phyloP scores from a whole-genome alignment of 2,888 invertebrate genomes.

The Scaptomyza caliginosa region DNA sequence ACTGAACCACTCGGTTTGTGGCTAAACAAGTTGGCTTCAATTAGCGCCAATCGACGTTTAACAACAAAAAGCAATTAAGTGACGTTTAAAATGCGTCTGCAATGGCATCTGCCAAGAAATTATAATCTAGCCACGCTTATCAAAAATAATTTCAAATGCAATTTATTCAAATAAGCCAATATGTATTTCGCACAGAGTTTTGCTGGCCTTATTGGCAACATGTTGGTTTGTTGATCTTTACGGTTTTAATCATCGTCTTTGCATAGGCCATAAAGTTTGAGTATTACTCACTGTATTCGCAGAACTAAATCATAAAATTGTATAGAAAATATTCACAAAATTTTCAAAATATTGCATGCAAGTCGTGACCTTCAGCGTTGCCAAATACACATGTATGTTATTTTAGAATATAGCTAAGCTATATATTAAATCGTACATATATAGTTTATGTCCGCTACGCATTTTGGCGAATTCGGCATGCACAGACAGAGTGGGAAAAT shows the following conservation, averaged over 20 bases:
- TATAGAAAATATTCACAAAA: background rate
- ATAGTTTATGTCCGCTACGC: slow-evolving; percentile 36
- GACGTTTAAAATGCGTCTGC: slow-evolving; percentile 42
- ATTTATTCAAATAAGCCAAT: slow-evolving; percentile 42
- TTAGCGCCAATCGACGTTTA: slow-evolving; percentile 73
- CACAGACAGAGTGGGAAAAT: slow-evolving; percentile 4
- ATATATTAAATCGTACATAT: slow-evolving; percentile 25
- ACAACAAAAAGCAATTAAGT: slow-evolving; percentile 78
- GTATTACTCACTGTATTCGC: slow-evolving; percentile 47
- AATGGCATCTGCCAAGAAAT: slow-evolving; percentile 21
- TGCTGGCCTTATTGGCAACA: slow-evolving; percentile 50
- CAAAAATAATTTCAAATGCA: slow-evolving; percentile 61
- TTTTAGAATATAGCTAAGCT: slow-evolving; percentile 3
- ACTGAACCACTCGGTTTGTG: slow-evolving; percentile 34
- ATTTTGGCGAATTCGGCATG: slow-evolving; percentile 35
- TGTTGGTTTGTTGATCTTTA: slow-evolving; percentile 13
- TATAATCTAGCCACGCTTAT: slow-evolving; percentile 43
- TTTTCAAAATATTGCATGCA: slow-evolving; percentile 33
- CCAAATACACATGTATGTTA: slow-evolving; percentile 12
- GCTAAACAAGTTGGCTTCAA: slow-evolving; percentile 72
- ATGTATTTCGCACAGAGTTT: background rate
- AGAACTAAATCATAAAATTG: slow-evolving; percentile 44
- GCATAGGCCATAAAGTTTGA: slow-evolving; percentile 35
- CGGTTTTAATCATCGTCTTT: slow-evolving; percentile 50
- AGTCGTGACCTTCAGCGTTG: slow-evolving; percentile 51